These are phyloP conservation scores for Drosophila pectinifera DNA, from an alignment of 1,140 invertebrate genomes.

Conservation along the genomic window DNA sequence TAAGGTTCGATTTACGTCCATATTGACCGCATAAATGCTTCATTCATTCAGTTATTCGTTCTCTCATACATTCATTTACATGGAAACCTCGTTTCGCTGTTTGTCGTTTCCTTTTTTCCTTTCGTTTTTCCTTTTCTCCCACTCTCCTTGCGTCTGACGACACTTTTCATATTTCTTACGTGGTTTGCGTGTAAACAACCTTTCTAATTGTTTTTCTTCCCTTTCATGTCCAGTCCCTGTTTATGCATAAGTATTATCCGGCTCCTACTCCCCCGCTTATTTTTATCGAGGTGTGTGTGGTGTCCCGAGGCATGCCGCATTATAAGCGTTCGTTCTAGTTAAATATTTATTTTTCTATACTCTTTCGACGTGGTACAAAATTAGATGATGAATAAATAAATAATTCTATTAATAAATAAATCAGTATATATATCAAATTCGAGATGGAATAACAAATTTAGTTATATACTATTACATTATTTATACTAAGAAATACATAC, in stretches of 20 bases:
- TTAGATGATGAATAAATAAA: too few species aligned
- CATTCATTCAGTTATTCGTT: constrained; percentile 61
- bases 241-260: constrained; percentile 63
- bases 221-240: constrained; percentile 69
- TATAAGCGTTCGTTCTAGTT: constrained; percentile 55
- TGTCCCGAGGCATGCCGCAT: constrained; percentile 49
- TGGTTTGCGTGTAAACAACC: constrained; percentile 74
- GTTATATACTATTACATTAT: too few species aligned
- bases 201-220: constrained; percentile 64
- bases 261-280: constrained; percentile 24
- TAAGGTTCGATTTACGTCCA: constrained; percentile 20
- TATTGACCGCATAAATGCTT: constrained; percentile 48
- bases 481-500: too few species aligned
- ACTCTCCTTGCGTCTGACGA: constrained; percentile 17
- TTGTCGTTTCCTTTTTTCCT: constrained; percentile 36
- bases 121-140: constrained; percentile 14
- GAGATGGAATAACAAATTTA: too few species aligned
- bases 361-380: not conserved
- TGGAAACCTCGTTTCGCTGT: constrained; percentile 53
- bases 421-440: too few species aligned
- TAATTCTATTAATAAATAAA: too few species aligned
- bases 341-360: constrained; percentile 37
- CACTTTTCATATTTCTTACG: constrained; percentile 56
- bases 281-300: constrained; percentile 18
- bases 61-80: constrained; percentile 54